phyloP scores from a whole-genome alignment of 2,797 vertebrate genomes.

The Anniella stebbinsi region DNA sequence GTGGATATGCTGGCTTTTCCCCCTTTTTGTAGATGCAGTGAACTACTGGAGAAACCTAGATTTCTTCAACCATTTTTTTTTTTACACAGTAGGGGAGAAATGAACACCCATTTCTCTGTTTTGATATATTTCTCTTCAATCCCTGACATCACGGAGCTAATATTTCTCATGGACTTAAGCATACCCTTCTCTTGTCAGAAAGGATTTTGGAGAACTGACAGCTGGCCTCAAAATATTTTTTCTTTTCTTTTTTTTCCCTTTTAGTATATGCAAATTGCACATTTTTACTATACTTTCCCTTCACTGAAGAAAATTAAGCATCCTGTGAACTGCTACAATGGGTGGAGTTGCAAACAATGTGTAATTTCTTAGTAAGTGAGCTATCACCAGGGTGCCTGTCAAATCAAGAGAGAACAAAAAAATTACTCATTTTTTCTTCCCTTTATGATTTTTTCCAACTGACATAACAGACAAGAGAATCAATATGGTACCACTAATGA shows the following conservation, averaged over 20 bases:
- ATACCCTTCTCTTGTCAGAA: rapidly evolving
- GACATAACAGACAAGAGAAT: background rate
- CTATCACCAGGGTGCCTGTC: background rate
- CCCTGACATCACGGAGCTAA: background rate
- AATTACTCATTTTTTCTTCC: background rate
- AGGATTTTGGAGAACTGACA: background rate
- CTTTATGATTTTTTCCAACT: background rate
- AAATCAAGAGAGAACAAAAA: background rate
- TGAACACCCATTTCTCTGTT: background rate
- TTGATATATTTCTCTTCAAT: background rate
- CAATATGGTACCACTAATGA: background rate
- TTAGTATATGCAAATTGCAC: rapidly evolving
- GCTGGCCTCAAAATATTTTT: rapidly evolving
- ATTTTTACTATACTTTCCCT: rapidly evolving
- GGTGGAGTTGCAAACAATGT: too few species aligned
- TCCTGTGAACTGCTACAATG: background rate
- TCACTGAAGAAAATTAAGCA: background rate
- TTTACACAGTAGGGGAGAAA: background rate
- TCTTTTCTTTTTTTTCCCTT: too few species aligned
- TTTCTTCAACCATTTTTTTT: background rate
- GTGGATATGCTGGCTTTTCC: background rate
- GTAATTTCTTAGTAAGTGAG: background rate
- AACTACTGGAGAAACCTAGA: background rate
- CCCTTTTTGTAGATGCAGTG: background rate
- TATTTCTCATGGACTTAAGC: background rate